Evolutionary conservation across 2,113 vertebrate species (phyloP).

Genomic region (Electrona antarctica): DNA sequence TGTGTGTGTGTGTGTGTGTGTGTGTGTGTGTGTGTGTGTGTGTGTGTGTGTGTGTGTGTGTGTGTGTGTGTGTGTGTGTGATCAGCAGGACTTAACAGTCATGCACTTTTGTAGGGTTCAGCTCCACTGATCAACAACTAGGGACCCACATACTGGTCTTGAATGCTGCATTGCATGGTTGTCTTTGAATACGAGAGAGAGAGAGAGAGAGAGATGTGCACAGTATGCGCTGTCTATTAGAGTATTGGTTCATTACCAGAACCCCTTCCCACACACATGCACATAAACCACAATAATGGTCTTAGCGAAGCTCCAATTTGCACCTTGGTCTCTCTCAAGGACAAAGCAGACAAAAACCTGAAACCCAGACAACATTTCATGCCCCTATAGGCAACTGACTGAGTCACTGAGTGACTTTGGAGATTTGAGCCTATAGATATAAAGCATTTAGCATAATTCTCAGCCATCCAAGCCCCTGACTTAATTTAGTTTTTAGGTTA

Average conservation of each 20-base stretch:
- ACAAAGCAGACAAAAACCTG: constrained; percentile 23
- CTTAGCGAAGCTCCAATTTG: constrained; percentile 7
- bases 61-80: constrained; percentile 22
- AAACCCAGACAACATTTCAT: constrained; percentile 43
- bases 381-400: constrained; percentile 27
- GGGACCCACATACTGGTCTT: constrained; percentile 44
- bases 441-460: constrained; percentile 38
- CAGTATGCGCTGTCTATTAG: too few species aligned
- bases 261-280: not conserved
- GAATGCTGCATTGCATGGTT: constrained; percentile 36
- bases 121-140: constrained; percentile 45
- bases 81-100: constrained; percentile 32
- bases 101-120: constrained; percentile 32
- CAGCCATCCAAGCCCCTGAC: constrained; percentile 5
- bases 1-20: constrained; percentile 16
- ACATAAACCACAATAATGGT: not conserved
- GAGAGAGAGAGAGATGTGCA: too few species aligned
- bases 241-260: not conserved
- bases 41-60: constrained; percentile 9
- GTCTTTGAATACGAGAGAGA: constrained; percentile 23
- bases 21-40: constrained; percentile 13
- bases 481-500: constrained; percentile 17
- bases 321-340: constrained; percentile 35
- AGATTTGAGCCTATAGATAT: constrained; percentile 30
- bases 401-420: constrained; percentile 35